These are phyloP conservation scores for Tribolium freemani DNA, from an alignment of 2,888 invertebrate species.

Conservation along the genomic window DNA sequence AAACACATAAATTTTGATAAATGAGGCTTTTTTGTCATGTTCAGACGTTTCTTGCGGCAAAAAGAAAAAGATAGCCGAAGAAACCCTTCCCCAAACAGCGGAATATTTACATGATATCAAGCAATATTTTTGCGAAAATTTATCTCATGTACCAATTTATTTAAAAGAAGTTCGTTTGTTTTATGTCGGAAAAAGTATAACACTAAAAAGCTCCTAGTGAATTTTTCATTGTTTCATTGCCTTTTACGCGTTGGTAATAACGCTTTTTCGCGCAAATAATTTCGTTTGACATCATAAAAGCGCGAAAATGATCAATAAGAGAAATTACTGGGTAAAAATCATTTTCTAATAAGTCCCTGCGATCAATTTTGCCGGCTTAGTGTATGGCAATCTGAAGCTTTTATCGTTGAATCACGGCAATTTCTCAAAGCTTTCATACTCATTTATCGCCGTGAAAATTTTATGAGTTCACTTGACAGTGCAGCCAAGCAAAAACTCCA, in stretches of 20 bases:
- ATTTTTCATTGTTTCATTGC: not conserved
- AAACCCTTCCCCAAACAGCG: not conserved
- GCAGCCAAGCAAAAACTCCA: not conserved
- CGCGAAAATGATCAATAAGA: not conserved
- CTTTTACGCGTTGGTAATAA: too few relatives aligned
- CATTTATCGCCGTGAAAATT: conserved; percentile 22
- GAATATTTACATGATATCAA: not conserved
- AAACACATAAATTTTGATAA: not conserved
- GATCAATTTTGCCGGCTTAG: not conserved
- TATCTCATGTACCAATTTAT: not conserved
- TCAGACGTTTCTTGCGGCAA: not conserved
- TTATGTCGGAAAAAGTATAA: not conserved
- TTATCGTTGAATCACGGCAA: conserved; percentile 24
- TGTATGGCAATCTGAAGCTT: conserved; percentile 11
- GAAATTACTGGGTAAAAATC: not conserved
- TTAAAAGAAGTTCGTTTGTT: not conserved
- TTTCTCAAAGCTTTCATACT: conserved; percentile 19
- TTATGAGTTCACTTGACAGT: conserved; percentile 1
- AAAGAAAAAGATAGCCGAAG: not conserved
- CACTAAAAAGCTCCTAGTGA: not conserved
- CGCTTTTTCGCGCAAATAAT: not conserved
- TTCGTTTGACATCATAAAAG: not conserved
- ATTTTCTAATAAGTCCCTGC: not conserved
- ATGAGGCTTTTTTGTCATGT: not conserved
- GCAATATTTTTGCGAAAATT: not conserved